These are phyloP conservation scores for Synaphobranchus kaupii DNA, from an alignment of 2,797 vertebrate species.

Conservation along the genomic window DNA sequence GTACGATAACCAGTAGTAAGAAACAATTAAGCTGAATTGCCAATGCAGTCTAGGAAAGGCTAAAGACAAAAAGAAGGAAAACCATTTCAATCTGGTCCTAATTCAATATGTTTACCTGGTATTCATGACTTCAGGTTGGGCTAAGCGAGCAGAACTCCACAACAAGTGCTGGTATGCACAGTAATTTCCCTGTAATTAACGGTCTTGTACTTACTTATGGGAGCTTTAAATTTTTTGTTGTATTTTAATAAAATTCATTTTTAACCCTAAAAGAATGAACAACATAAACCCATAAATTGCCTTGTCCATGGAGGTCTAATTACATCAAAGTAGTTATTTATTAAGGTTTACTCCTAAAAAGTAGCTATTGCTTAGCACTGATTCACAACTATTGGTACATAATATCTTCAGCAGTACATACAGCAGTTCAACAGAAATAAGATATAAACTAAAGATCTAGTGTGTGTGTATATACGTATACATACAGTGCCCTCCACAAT, in stretches of 20 bases:
- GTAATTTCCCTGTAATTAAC: no score
- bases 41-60: background rate
- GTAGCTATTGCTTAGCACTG: background rate
- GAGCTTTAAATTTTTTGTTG: background rate
- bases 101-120: no score
- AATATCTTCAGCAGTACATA: background rate
- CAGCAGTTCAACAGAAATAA: background rate
- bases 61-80: no score
- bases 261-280: background rate
- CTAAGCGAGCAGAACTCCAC: no score
- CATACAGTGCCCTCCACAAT: no score
- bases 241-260: background rate
- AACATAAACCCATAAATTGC: no score
- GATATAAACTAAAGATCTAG: background rate
- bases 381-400: background rate
- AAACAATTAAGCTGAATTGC: background rate
- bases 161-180: no score
- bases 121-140: no score
- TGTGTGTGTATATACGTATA: background rate
- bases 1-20: background rate
- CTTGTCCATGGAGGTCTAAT: constrained; percentile 21
- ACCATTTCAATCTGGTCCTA: no score
- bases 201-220: no score
- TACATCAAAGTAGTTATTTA: constrained; percentile 29
- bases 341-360: no score